Conservation (phyloP, 2,797 vertebrate species). For the Natrix natrix region DNA sequence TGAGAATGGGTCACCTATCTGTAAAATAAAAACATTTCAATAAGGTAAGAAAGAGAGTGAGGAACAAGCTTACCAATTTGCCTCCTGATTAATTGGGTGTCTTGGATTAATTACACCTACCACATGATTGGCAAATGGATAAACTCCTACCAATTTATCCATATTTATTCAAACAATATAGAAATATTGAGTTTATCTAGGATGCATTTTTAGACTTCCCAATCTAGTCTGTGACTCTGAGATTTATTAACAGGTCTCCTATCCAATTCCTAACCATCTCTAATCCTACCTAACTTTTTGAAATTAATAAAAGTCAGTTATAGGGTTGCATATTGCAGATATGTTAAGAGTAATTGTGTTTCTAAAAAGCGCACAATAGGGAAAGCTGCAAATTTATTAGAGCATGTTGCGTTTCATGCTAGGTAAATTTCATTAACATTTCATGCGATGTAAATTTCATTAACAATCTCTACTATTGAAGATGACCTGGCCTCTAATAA, state of each 20-base stretch:
- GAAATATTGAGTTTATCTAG: neutral
- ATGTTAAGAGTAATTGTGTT: neutral
- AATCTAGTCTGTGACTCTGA: neutral
- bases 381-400: neutral
- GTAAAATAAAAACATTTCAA: neutral
- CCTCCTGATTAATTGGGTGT: neutral
- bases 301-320: neutral
- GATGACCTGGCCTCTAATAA: neutral
- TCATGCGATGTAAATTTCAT: neutral
- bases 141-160: neutral
- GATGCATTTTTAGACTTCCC: neutral
- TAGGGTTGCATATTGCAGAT: neutral
- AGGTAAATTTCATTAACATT: neutral
- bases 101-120: neutral
- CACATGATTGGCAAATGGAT: neutral
- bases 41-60: neutral
- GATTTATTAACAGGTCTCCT: neutral
- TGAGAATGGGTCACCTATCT: neutral
- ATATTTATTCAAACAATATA: neutral
- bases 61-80: neutral
- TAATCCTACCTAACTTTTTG: neutral
- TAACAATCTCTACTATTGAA: neutral
- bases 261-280: neutral
- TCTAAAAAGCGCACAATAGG: neutral
- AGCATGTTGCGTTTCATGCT: neutral